Conservation (phyloP, 2,113 vertebrate species). For the Spermophilus dauricus region DNA sequence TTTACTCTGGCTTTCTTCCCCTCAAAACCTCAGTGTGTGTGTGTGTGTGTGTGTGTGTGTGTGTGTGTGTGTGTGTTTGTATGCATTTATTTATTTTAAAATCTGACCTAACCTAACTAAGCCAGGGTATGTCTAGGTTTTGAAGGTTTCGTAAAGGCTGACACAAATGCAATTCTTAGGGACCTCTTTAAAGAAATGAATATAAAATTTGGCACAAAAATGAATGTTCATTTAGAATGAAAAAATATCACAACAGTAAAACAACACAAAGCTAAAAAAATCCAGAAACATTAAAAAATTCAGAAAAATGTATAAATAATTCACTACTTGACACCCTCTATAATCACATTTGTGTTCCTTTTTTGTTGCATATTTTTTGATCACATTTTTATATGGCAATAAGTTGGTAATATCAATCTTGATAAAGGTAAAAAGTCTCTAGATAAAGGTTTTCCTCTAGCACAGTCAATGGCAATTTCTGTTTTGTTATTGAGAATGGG, state of each 20-base stretch:
- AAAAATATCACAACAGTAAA: background rate
- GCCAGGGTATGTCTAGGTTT: background rate
- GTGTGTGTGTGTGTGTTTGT: too few species aligned
- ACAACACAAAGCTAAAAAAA: background rate
- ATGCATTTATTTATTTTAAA: too few species aligned
- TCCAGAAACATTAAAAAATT: background rate
- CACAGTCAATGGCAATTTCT: background rate
- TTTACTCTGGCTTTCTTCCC: background rate
- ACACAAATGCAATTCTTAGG: background rate
- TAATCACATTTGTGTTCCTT: background rate
- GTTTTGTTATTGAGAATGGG: constrained; percentile 18
- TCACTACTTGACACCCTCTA: background rate
- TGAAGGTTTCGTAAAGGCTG: background rate
- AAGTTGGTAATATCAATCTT: background rate
- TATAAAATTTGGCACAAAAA: background rate
- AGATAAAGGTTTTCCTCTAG: background rate
- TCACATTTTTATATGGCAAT: background rate
- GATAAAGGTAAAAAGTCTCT: background rate
- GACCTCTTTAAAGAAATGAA: background rate
- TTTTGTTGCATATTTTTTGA: background rate
- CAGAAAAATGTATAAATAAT: background rate
- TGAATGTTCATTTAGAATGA: background rate
- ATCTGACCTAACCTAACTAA: background rate
- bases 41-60: too few species aligned
- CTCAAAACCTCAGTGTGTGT: too few species aligned